Evolutionary conservation across 2,797 vertebrate genomes (phyloP), one percentile per base, ranked within the genome.

Genomic region (Dipus sagitta): DNA sequence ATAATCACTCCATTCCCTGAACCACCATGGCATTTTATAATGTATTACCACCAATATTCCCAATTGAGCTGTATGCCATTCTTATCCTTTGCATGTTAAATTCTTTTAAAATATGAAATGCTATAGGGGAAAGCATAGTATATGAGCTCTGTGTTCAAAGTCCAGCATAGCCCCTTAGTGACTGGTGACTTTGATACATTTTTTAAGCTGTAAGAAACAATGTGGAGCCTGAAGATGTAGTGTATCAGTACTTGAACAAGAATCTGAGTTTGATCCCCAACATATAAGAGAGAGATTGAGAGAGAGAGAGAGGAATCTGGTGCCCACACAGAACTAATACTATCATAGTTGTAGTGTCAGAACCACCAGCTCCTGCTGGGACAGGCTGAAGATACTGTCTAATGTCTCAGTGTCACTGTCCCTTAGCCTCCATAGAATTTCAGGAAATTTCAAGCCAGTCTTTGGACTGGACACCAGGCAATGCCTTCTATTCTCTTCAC

Each of bases 1-100:
- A 32, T 17, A 1, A 24, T 24, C 78, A 23, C 67, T 28, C 26
- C 64, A 23, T 12, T 38, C 67, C 58, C n/a, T 23, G 34, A 65
- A 64, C 47, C 11, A 24, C 90, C 71, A 0, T 8, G 24, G 52
- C 17, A 1, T 28, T 13, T 42, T n/a, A 13, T 6, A 72, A 23
- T 5, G 0, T 28, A 5, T 38, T 17, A 20, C 64, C 21, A 54
- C 38, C 14, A 10, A 10, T 3, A 34, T 30, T 30, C 17, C 13
- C 0, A 1, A 32, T 26, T 54, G 32, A 83, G 68, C 18, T 8
- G 0, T 1, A 0, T 9, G 14, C n/a, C 71, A 32, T 58, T 34
- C 38, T 85, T 75, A 30, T 32, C 75, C 20, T 87, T 54, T 52
- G 9, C 67, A 54, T 54, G 54, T 32, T 68, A 24, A 54, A 13